A percentile compares a stretch with the other conserved stretches of the same genome.
Evolutionary conservation across 1,140 invertebrate species (phyloP).

Genomic region (Bradysia coprophila): DNA sequence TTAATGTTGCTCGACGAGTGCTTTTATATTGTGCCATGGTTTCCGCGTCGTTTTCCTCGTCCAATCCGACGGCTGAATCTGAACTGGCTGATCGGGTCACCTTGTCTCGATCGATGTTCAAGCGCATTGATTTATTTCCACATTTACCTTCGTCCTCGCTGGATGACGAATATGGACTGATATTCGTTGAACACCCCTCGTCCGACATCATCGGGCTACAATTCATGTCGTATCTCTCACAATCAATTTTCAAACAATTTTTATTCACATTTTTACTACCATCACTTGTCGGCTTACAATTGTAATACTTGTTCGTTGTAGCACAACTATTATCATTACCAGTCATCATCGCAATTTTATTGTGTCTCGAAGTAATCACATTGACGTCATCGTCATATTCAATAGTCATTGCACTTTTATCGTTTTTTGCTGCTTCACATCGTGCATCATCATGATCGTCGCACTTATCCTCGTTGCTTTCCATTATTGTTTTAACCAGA

Average conservation of each 20-base stretch:
- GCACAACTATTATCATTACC: too few relatives aligned
- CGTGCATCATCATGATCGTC: too few relatives aligned
- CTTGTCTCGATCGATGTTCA: slow-evolving; percentile 9
- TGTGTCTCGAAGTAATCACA: too few relatives aligned
- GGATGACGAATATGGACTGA: slow-evolving; percentile 16
- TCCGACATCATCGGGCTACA: slow-evolving; percentile 16
- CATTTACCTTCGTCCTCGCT: neutral
- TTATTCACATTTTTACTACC: neutral
- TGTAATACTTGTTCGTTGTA: neutral
- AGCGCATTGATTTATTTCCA: neutral
- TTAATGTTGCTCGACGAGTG: slow-evolving; percentile 17
- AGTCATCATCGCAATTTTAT: too few relatives aligned
- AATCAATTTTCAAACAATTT: neutral
- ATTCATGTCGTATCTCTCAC: neutral
- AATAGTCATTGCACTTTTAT: too few relatives aligned
- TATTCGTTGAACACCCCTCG: slow-evolving; percentile 16
- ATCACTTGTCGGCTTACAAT: neutral
- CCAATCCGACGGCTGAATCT: slow-evolving; percentile 19
- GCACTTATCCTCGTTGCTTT: too few relatives aligned
- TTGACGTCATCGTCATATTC: too few relatives aligned
- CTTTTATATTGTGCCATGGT: slow-evolving; percentile 1
- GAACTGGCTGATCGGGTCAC: slow-evolving; percentile 20
- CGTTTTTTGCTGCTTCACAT: too few relatives aligned
- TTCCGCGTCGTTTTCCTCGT: slow-evolving; percentile 13
- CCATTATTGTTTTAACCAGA: too few relatives aligned